Evolutionary conservation across 2,888 invertebrate species (phyloP), one percentile per base, ranked within the genome.

Genomic region (Leptarthrus brevirostris): DNA sequence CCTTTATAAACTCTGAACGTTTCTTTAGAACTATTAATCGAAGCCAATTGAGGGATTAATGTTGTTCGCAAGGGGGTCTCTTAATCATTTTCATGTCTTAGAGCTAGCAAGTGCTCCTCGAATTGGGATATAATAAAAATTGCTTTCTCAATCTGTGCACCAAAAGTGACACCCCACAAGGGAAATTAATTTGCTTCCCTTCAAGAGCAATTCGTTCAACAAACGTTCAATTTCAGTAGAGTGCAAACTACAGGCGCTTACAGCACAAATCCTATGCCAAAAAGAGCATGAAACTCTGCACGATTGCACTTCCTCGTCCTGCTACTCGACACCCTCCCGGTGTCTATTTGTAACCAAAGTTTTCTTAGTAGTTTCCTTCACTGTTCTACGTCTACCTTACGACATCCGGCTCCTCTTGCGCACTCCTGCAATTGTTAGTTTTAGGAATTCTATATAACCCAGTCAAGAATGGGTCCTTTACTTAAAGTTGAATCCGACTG

Each of bases 11-110:
- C n/a, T n/a, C n/a, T n/a, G n/a, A n/a, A n/a, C n/a, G n/a, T n/a
- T n/a, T n/a, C n/a, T n/a, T n/a, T n/a, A n/a, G n/a, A n/a, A n/a
- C n/a, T n/a, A n/a, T n/a, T n/a, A n/a, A 61, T 61, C 61, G 30
- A 61, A 36, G 18, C 61, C 61, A 61, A 61, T 61, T 61, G 40
- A 61, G 61, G 22, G 40, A 34, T 61, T 61, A 61, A 61, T 61
- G 40, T 40, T 20, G 10, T 40, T 61, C 18, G 61, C 61, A 34
- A 8, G 8, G 30, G 61, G 14, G 61, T 61, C 61, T 40, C 40
- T 61, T 61, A 61, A 61, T 61, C 61, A 61, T 40, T 61, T 61
- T 61, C 61, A 40, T 61, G 34, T 61, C 61, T 18, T 36, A 34
- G 14, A 34, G 58, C 34, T 18, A n/a, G 26, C 4, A 30, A 30